Evolutionary conservation across 1,140 invertebrate species (phyloP), one percentile per base, ranked within the genome.

Genomic region (Drosophila lacteicornis): DNA sequence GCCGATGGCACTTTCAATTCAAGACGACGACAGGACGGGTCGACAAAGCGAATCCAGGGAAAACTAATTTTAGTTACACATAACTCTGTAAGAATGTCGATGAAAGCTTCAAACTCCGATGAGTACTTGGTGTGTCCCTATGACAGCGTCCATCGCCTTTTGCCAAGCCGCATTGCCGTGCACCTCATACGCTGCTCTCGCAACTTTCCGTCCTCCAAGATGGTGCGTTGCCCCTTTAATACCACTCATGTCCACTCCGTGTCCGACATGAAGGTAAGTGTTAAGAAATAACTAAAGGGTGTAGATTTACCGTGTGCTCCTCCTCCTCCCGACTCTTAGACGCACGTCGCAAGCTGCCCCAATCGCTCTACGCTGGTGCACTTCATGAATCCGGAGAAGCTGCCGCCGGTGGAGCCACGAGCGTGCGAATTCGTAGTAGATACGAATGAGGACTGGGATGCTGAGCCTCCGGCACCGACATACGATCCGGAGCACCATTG

Each of bases 391-490:
- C 36, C 67, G 5, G 62, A 78, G 19, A 42, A n/a, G 17, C 6
- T 69, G n/a, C 49, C 59, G 0, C 43, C 49, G 4, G 5, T 12
- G 9, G 33, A 50, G 7, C 22, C 46, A 2, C 13, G n/a, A 2
- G 3, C 8, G 0, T 11, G 19, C 12, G 6, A 46, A 1, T 50
- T 50, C 7, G 4, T 4, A 9, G n/a, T 67, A 3, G 47, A 62
- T 3, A 15, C 38, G 2, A 5, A 15, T 0, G 84, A 87, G 38
- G 61, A 87, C 42, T 87, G 83, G 83, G 83, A 87, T 13, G 46
- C 45, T 9, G 79, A 80, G 2, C 78, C 82, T 12, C 40, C 58
- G 2, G 65, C 22, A 4, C 2, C 47, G 0, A 68, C 67, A 0
- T 87, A 88, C 40, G 13, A 87, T 63, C 80, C 84, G 3, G 4